Conservation (phyloP, 2,888 invertebrate genomes). For the Congeria kusceri region DNA sequence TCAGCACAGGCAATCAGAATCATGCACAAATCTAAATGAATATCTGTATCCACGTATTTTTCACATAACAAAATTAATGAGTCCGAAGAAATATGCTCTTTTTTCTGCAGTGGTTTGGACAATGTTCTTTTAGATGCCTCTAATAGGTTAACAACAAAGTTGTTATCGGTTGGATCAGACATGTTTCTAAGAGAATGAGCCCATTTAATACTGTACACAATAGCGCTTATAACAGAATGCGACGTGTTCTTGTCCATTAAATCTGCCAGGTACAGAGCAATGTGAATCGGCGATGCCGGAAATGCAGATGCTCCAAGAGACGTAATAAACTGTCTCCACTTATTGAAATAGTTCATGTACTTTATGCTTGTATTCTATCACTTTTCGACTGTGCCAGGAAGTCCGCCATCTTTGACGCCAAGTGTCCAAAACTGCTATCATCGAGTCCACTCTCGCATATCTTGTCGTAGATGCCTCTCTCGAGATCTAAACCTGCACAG, state of each 20-base stretch:
- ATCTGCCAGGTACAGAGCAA: conserved; percentile 41
- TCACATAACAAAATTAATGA: conserved; percentile 38
- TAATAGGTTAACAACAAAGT: conserved; percentile 48
- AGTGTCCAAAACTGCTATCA: not conserved
- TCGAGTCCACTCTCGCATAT: not conserved
- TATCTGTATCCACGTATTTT: conserved; percentile 1
- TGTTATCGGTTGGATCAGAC: conserved; percentile 42
- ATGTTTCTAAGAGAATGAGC: conserved; percentile 22
- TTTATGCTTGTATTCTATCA: conserved; percentile 45
- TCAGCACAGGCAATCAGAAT: conserved; percentile 26
- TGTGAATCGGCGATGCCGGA: conserved; percentile 45
- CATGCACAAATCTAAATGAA: conserved; percentile 42
- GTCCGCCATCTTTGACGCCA: conserved; percentile 27
- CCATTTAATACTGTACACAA: conserved; percentile 45
- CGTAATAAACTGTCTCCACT: conserved; percentile 32
- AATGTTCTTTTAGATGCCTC: conserved; percentile 40
- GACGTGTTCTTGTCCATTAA: conserved; percentile 43
- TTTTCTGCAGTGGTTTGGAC: conserved; percentile 37
- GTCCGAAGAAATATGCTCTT: conserved; percentile 48
- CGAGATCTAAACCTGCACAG: conserved; percentile 15
- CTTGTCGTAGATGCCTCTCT: conserved; percentile 7
- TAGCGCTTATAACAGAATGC: conserved; percentile 27
- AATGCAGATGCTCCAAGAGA: conserved; percentile 30
- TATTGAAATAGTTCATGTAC: conserved; percentile 42
- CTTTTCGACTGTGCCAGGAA: conserved; percentile 23